Base-by-base conservation (phyloP, 2,888 invertebrate genomes). In the Hirtodrosophila cameraria region DNA sequence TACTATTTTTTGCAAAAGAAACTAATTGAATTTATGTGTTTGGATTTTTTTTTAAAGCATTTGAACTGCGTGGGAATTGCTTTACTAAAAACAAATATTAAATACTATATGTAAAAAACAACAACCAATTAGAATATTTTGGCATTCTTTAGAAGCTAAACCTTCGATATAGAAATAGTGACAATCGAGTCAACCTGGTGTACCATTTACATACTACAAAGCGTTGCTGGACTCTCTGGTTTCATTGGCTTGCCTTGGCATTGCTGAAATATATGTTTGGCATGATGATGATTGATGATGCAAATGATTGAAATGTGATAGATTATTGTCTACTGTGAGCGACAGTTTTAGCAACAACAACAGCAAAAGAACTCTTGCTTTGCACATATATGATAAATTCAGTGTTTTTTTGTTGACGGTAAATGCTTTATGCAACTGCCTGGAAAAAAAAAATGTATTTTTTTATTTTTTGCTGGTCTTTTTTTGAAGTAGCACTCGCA, bases 211-310 rank as follows among this genome's bases (percentile, higher is more conserved):
- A 39, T 66, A 23, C 7, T 23, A 49, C 63, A 42, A 33, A 39
- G 33, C 45, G 50, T 20, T 39, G 36, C 36, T 28, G 61, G 16
- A 13, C n/a, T 36, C 36, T 9, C 23, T 46, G 43, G 33, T 42
- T n/a, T 57, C 49, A 53, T 63, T 62, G 52, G 55, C 49, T 60
- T 36, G 54, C 16, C 39, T 49, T 59, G 57, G 59, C 45, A 42
- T 15, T 62, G 55, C 30, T 46, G 60, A 55, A 81, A 69, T 69
- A 69, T 69, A 70, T 73, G 71, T 52, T 64, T 65, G 75, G 35
- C 73, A 81, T 82, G 82, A 82, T 82, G 70, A 81, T 82, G 82
- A 82, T 82, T 86, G 82, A 82, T 82, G 82, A 54, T 60, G 33
- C 61, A 49, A 62, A 55, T 81, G 82, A 82, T 82, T 82, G 82